Evolutionary conservation across 2,888 invertebrate genomes (phyloP).

Genomic region (Physocephala rufipes): DNA sequence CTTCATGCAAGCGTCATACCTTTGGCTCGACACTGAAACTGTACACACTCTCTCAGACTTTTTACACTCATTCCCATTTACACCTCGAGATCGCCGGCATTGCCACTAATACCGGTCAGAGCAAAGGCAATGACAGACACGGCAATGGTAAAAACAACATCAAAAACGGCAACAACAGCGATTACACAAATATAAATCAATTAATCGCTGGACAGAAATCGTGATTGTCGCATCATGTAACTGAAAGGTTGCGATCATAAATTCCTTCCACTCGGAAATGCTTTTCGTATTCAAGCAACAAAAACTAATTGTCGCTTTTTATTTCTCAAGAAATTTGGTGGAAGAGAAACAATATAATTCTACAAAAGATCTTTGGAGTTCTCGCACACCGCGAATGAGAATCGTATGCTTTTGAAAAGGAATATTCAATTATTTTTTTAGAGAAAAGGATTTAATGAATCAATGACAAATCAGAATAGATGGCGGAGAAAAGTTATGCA

Average conservation of each 20-base stretch:
- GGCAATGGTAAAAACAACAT: not conserved
- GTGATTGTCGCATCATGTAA: constrained; percentile 52
- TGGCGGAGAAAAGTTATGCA: too few relatives aligned
- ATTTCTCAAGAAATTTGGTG: too few relatives aligned
- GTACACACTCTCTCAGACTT: too few relatives aligned
- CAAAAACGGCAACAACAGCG: not conserved
- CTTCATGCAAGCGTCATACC: constrained; percentile 37
- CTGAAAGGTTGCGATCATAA: constrained; percentile 46
- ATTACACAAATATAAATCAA: constrained; percentile 23
- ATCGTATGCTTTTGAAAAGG: too few relatives aligned
- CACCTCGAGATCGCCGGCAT: not conserved
- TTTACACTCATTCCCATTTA: constrained; percentile 27
- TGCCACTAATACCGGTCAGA: not conserved
- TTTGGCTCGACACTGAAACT: constrained; percentile 8
- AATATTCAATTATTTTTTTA: too few relatives aligned
- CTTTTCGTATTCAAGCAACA: constrained; percentile 9
- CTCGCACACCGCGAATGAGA: too few relatives aligned
- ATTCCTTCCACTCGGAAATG: constrained; percentile 39
- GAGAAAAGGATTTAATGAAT: too few relatives aligned
- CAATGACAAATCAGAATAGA: too few relatives aligned
- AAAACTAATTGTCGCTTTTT: constrained; percentile 4
- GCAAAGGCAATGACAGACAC: not conserved
- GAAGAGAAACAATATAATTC: too few relatives aligned
- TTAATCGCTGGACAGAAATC: constrained; percentile 44
- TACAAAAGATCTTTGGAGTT: too few relatives aligned